Evolutionary conservation across 2,888 invertebrate genomes (phyloP).

Genomic region (Alsophila aescularia): DNA sequence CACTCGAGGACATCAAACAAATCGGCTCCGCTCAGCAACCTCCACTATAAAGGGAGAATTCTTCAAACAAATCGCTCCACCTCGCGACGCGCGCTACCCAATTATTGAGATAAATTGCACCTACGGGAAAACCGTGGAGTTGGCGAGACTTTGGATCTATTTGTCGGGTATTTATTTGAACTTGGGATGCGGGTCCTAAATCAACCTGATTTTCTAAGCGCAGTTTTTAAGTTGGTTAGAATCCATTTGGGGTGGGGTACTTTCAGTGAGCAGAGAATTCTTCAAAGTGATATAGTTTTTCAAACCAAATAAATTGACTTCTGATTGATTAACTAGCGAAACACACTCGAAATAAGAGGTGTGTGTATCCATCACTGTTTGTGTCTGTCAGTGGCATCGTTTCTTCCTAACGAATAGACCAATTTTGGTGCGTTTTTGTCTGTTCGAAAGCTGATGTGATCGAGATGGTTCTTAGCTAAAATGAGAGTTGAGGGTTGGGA

Average conservation of each 20-base stretch:
- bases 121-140: constrained; percentile 35
- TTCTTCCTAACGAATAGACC: no score
- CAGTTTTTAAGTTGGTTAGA: constrained; percentile 11
- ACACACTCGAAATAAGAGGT: no score
- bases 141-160: constrained; percentile 19
- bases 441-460: no score
- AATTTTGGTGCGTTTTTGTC: no score
- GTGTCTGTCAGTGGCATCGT: no score
- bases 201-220: constrained; percentile 26
- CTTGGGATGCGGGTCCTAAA: background rate
- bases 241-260: background rate
- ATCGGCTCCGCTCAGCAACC: constrained; percentile 12
- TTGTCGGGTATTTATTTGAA: constrained; percentile 30
- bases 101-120: constrained; percentile 52
- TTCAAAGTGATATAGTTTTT: no score
- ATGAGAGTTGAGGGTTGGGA: no score
- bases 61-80: constrained; percentile 36
- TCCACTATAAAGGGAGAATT: constrained; percentile 14
- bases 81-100: constrained; percentile 38
- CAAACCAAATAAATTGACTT: no score
- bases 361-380: no score
- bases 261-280: no score
- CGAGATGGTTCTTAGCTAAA: no score
- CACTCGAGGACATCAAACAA: constrained; percentile 1
- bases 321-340: no score